A percentile compares a stretch with the other conserved stretches of the same genome.
Conservation (phyloP, 2,113 vertebrate genomes). For the Siniperca chuatsi region DNA sequence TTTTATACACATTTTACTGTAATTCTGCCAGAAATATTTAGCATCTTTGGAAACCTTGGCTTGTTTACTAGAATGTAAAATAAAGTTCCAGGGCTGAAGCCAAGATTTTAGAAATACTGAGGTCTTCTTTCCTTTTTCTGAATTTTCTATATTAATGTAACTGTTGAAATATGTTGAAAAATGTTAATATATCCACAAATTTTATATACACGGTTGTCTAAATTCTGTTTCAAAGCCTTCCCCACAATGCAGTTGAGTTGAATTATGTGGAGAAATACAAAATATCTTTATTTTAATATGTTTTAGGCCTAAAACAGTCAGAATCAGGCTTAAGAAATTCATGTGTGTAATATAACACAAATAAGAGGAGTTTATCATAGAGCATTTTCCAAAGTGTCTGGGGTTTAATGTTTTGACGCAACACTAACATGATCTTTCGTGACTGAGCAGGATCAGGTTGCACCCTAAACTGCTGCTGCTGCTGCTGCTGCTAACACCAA, state of each 20-base stretch:
- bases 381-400: background rate
- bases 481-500: conserved; percentile 21
- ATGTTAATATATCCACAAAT: background rate
- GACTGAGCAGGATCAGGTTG: conserved; percentile 41
- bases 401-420: conserved; percentile 7
- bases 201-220: background rate
- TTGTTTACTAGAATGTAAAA: background rate
- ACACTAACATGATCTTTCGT: background rate
- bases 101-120: background rate
- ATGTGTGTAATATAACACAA: background rate
- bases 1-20: conserved; percentile 9
- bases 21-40: background rate
- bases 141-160: background rate
- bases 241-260: background rate
- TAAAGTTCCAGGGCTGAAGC: background rate
- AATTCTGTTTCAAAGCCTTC: background rate
- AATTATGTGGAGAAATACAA: background rate
- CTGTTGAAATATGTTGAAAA: background rate
- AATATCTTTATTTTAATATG: background rate
- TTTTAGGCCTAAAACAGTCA: background rate
- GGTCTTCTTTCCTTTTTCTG: background rate
- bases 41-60: background rate
- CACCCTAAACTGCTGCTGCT: conserved; percentile 9
- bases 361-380: background rate
- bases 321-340: too few relatives aligned